Base-by-base conservation (phyloP, 1,140 invertebrate genomes). In the Drusus annulatus region DNA sequence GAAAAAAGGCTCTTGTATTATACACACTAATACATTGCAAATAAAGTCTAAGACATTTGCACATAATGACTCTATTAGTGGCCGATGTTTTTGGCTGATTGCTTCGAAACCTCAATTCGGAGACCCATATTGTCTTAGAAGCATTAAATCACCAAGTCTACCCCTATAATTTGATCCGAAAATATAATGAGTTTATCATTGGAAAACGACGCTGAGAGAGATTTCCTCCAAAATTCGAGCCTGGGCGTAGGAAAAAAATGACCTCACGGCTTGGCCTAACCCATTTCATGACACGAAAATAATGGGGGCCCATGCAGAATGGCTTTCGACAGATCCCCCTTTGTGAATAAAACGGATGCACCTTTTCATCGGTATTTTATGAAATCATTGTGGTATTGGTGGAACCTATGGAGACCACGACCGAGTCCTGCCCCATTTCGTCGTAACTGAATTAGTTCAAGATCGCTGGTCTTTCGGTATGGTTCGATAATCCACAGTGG, bases 51-150 rank as follows among this genome's bases (percentile, higher is more conserved):
- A 83, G 76, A 71, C 69, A 81, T 81, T 83, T 81, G 76, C 82
- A 81, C 76, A 81, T 83, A 83, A 83, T 83, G 80, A 81, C 82
- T 83, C 76, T 83, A 83, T 83, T 83, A 83, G 82, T 74, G 79
- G 63, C 25, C n/a, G 31, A 54, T 74, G 76, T 79, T 79, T 83
- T 79, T 60, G 69, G 17, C 23, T 62, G 71, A 79, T 83, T 78
- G 52, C 62, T 63, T 58, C 51, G 17, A 68, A 80, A 78, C 79
- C 58, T 63, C 25, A 74, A 56, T 23, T 62, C 60, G 54, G 76
- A 78, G 73, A 76, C 45, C 21, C 16, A 50, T 56, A 51, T 28
- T 23, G n/a, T 63, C 63, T 82, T 74, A 31, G 28, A 58, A 74
- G 10, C 56, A 68, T 50, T 50, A 63, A 54, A 76, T 76, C 50